Conservation (phyloP, 1,140 invertebrate genomes). For the Psilanteris sp. region DNA sequence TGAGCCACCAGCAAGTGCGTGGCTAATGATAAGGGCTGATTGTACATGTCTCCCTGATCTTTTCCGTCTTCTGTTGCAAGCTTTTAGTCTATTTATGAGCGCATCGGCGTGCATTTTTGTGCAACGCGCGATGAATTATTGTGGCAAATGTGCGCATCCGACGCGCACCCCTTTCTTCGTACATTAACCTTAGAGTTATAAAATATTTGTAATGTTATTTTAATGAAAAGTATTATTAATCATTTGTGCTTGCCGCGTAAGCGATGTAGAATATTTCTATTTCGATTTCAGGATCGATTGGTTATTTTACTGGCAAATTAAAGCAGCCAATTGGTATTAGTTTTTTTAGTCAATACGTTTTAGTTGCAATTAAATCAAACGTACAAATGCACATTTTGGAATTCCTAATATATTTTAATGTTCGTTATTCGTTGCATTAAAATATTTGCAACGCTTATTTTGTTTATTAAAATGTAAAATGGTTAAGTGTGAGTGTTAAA, state of each 20-base stretch:
- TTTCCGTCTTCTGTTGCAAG: constrained; percentile 64
- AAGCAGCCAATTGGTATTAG: too few species aligned
- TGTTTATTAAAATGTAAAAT: too few species aligned
- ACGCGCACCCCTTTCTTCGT: constrained; percentile 38
- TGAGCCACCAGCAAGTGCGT: constrained; percentile 72
- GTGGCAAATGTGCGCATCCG: constrained; percentile 44
- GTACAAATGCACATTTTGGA: too few species aligned
- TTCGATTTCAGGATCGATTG: neutral
- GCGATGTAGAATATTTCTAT: too few species aligned
- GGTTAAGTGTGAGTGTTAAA: too few species aligned
- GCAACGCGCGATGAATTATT: constrained; percentile 29
- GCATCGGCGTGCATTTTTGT: constrained; percentile 25
- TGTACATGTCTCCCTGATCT: constrained; percentile 65
- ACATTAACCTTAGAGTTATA: constrained; percentile 45
- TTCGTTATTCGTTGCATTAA: too few species aligned
- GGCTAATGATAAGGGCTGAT: constrained; percentile 71
- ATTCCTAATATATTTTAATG: too few species aligned
- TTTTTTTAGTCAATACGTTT: too few species aligned
- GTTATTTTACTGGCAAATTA: too few species aligned
- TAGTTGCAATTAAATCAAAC: too few species aligned
- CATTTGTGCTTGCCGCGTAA: too few species aligned
- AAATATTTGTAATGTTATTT: constrained; percentile 14
- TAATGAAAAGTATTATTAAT: neutral
- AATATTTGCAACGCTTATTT: too few species aligned
- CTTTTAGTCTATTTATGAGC: constrained; percentile 5